These are phyloP conservation scores for Noctua comes DNA, from an alignment of 2,888 invertebrate species.

Conservation along the genomic window DNA sequence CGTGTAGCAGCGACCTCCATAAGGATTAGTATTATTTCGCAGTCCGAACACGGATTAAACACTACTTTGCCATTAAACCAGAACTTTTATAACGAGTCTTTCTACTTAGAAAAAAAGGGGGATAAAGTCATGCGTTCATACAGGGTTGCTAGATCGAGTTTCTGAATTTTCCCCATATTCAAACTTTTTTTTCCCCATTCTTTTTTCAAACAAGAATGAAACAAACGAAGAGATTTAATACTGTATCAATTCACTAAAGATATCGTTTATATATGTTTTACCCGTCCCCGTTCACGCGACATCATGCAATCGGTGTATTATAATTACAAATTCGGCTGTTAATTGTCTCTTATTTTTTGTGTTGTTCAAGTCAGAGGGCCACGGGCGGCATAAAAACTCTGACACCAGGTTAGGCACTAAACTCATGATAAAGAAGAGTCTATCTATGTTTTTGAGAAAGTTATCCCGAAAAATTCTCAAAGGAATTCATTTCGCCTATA, in stretches of 20 bases:
- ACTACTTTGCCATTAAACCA: constrained; percentile 61
- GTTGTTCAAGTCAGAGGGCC: no score
- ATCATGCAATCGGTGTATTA: neutral
- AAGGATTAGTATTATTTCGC: constrained; percentile 61
- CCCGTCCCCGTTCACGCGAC: neutral
- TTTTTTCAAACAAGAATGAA: neutral
- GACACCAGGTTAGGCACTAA: no score
- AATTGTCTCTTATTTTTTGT: neutral
- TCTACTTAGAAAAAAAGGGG: constrained; percentile 56
- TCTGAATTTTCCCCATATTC: neutral
- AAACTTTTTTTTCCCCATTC: neutral
- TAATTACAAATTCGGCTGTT: no score
- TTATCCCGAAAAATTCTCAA: neutral
- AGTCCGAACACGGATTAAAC: constrained; percentile 66
- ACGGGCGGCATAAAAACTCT: no score
- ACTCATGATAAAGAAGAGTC: no score
- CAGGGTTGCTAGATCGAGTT: constrained; percentile 4
- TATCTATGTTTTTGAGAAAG: neutral
- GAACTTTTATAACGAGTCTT: constrained; percentile 63
- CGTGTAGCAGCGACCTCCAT: constrained; percentile 42
- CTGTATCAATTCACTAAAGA: neutral
- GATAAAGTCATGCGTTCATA: constrained; percentile 54
- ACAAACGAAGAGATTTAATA: neutral
- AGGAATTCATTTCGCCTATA: neutral
- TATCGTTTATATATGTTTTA: neutral